A percentile compares a stretch with the other conserved stretches of the same genome.
Conservation (phyloP, 2,797 vertebrate species). For the Agapornis canus region DNA sequence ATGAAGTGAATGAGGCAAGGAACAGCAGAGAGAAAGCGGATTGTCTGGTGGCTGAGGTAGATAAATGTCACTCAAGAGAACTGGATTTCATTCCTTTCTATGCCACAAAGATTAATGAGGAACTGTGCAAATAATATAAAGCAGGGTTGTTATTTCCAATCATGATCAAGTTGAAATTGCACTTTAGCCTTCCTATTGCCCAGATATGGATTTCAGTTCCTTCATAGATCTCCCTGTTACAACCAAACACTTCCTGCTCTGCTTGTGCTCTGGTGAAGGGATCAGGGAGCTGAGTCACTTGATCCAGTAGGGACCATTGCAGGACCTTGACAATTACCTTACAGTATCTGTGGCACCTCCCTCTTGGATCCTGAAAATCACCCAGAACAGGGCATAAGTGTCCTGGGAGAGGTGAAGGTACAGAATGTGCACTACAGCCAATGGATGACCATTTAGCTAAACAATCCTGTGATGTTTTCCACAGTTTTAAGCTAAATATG, state of each 20-base stretch:
- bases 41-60: conserved; percentile 3
- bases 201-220: not conserved
- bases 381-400: not conserved
- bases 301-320: not conserved
- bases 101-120: not conserved
- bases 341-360: not conserved
- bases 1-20: not conserved
- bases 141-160: not conserved
- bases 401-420: not conserved
- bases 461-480: not conserved
- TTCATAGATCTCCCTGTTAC: not conserved
- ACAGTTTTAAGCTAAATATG: not conserved
- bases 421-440: accelerated
- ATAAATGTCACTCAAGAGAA: not conserved
- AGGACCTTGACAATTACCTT: not conserved
- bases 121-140: not conserved
- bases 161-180: not conserved
- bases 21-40: not conserved
- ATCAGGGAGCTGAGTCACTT: not conserved
- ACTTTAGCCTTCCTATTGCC: not conserved
- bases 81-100: not conserved
- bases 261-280: not conserved
- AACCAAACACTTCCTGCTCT: not conserved
- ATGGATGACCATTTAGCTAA: not conserved
- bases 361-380: not conserved